Base-by-base conservation (phyloP, 2,797 vertebrate species). In the Premnoplex brunnescens region DNA sequence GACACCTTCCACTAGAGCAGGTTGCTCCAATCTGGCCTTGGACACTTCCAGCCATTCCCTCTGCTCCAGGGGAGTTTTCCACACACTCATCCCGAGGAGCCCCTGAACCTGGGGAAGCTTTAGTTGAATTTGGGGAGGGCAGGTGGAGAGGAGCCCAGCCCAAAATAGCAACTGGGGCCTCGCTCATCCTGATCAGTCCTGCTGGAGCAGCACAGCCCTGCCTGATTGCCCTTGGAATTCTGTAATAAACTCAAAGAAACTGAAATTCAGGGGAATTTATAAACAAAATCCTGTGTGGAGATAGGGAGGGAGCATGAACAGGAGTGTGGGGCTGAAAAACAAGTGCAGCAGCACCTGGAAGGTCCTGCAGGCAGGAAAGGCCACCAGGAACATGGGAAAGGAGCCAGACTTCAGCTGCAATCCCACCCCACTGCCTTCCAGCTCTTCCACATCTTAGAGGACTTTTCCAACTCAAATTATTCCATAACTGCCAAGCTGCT, bases 261-360 rank as follows among this genome's bases (percentile, higher is more conserved):
- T 7, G 34, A 26, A 56, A 52, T 43, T 22, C 22, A 18, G 55
- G 30, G 72, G 43, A 20, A 43, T 82, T 62, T 30, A 23, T 6
- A 5, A 3, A 6, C 2, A 54, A 18, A 85, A 75, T 7, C 19
- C 22, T 6, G 14, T 1, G 26, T 1, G 12, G 55, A 36, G 48
- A 7, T 7, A 11, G 21, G 60, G 41, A 21, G 30, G 21, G 62
- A 44, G 30, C 41, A n/a, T 6, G 36, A 37, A 39, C 36, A 39
- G 58, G 26, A 28, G 21, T n/a, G 62, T n/a, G 41, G 41, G 62
- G 62, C 41, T 63, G 30, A 24, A 17, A 44, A 44, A 24, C 30
- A n/a, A 64, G 41, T 6, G 21, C 41, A 23, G 60, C 41, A 63
- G 39, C 58, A 60, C 37, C 27, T 39, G 58, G 26, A 39, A 20